phyloP scores from a whole-genome alignment of 2,113 vertebrate species.

The Athene cunicularia region DNA sequence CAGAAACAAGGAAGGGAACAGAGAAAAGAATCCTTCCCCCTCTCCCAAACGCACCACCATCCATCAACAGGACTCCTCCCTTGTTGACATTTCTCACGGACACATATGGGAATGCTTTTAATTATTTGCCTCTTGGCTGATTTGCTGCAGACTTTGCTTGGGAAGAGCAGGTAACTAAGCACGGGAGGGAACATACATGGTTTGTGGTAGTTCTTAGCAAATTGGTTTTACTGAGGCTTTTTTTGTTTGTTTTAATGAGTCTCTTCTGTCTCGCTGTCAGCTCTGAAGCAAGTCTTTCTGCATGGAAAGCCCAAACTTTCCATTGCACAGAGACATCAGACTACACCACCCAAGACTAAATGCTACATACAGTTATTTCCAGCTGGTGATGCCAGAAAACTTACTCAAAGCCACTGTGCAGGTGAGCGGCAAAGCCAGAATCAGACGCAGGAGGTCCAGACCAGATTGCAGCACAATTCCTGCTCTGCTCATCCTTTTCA shows the following conservation, averaged over 20 bases:
- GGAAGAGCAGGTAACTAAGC: not conserved
- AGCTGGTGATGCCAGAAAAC: not conserved
- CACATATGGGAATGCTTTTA: not conserved
- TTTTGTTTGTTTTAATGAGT: not conserved
- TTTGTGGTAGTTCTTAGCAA: not conserved
- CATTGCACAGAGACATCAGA: not conserved
- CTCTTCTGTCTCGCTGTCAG: not conserved
- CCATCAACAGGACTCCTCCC: not conserved
- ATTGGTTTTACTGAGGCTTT: fast-evolving
- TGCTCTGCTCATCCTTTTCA: not conserved
- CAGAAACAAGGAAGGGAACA: not conserved
- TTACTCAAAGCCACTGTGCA: not conserved
- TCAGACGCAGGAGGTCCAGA: not conserved
- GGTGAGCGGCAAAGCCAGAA: fast-evolving
- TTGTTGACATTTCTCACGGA: not conserved
- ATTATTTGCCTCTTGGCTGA: not conserved
- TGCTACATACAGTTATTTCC: not conserved
- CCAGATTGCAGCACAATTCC: not conserved
- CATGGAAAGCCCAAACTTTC: not conserved
- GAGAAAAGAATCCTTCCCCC: not conserved
- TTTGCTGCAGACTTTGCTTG: not conserved
- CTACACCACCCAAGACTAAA: not conserved
- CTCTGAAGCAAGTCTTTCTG: not conserved
- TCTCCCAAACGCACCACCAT: not conserved
- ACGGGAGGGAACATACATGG: not conserved